Evolutionary conservation across 1,140 invertebrate genomes (phyloP), one percentile per base, ranked within the genome.

Genomic region (Caligus rogercresseyi): DNA sequence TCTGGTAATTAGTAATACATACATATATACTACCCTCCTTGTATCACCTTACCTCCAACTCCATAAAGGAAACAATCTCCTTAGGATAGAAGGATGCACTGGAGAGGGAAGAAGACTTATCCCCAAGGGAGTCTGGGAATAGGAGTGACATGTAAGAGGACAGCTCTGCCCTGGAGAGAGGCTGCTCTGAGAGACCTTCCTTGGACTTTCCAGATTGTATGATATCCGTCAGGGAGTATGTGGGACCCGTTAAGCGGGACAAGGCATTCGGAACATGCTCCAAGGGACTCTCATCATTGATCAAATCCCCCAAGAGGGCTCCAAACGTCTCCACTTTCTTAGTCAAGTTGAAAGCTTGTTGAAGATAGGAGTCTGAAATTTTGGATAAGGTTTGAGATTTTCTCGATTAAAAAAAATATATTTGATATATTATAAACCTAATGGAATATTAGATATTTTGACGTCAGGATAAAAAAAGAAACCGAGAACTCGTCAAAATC

Each of bases 151-250:
- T 25, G 43, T 53, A 19, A 18, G 18, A 25, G 20, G 53, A 19
- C 15, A 26, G 43, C 7, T 61, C 13, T 1, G 7, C 25, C 18
- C 15, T 21, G 24, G 23, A 63, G 13, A 64, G 3, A 16, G 56
- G 54, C n/a, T n/a, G n/a, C 16, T 24, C 54, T 14, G 43, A 20
- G 11, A 25, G 55, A 19, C 16, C 7, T 11, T 25, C 11, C 1
- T 43, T 15, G n/a, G 18, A 26, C 54, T 25, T 66, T 65, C 65
- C 67, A 63, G 16, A 69, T 52, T 23, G 66, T 64, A 66, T 68
- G 65, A 26, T 60, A 18, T 60, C 23, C 3, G 2, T 60, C 13
- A 43, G 43, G 4, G 20, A 21, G n/a, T 43, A 60, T 13, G 23
- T 26, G 15, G 23, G 57, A 25, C 57, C 57, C 1, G 57, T 60